phyloP scores from a whole-genome alignment of 2,113 vertebrate genomes.

The Canis aureus region DNA sequence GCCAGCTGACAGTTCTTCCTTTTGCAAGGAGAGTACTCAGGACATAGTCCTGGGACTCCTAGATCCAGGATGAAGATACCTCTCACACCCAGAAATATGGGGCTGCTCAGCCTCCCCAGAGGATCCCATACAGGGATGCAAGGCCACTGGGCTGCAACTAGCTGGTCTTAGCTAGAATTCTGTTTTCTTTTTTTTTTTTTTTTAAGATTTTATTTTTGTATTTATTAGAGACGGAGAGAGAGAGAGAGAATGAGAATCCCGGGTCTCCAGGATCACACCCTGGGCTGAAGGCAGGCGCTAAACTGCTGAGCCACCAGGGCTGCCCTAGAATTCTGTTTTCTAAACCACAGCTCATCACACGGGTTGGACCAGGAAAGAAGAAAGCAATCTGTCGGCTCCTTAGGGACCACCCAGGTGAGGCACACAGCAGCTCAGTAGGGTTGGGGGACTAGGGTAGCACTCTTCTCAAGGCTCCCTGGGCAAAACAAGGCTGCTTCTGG shows the following conservation, averaged over 20 bases:
- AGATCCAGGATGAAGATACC: too few relatives aligned
- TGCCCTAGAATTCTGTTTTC: not conserved
- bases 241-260: too few relatives aligned
- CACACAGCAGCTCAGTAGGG: too few relatives aligned
- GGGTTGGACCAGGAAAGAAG: not conserved
- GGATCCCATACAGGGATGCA: accelerated
- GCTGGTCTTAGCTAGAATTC: not conserved
- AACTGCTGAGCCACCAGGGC: too few relatives aligned
- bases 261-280: too few relatives aligned
- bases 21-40: not conserved
- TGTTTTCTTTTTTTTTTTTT: not conserved
- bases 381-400: not conserved
- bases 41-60: not conserved
- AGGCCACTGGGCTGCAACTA: not conserved
- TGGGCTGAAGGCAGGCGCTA: too few relatives aligned
- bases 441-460: not conserved
- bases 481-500: too few relatives aligned
- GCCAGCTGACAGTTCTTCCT: too few relatives aligned
- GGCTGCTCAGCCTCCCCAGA: not conserved
- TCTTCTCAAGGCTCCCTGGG: not conserved
- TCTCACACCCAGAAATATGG: not conserved
- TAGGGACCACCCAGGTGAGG: accelerated
- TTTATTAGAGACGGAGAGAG: too few relatives aligned
- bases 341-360: not conserved
- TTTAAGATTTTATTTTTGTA: too few relatives aligned